Evolutionary conservation across 2,113 vertebrate genomes (phyloP).

Genomic region (Todiramphus saurophagus): DNA sequence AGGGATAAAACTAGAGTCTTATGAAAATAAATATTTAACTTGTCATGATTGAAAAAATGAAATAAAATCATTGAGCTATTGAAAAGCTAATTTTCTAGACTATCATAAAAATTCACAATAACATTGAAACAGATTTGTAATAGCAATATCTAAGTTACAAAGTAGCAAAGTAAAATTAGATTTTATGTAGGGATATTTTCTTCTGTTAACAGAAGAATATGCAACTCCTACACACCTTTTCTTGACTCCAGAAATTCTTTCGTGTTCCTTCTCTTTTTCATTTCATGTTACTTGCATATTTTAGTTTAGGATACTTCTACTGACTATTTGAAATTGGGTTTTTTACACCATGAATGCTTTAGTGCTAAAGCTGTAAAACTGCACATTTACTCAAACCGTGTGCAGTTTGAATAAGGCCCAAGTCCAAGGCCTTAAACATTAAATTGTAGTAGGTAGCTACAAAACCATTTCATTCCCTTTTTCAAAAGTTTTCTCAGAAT

Average conservation of each 20-base stretch:
- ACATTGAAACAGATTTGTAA: not conserved
- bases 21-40: not conserved
- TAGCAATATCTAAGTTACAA: not conserved
- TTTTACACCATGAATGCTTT: not conserved
- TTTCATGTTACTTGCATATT: not conserved
- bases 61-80: not conserved
- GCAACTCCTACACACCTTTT: constrained; percentile 14
- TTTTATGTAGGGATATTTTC: not conserved
- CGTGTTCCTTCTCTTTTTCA: not conserved
- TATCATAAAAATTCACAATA: not conserved
- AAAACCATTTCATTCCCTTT: not conserved
- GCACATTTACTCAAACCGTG: not conserved
- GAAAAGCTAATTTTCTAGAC: not conserved
- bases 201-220: not conserved
- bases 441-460: not conserved
- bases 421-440: not conserved
- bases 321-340: not conserved
- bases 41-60: not conserved
- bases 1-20: not conserved
- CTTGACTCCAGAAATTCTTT: not conserved
- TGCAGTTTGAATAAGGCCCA: not conserved
- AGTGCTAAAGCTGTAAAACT: not conserved
- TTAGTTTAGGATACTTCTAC: not conserved
- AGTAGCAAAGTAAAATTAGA: constrained; percentile 6
- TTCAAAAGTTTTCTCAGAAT: not conserved